Evolutionary conservation across 2,113 vertebrate species (phyloP), one percentile per base, ranked within the genome.

Genomic region (Xenopus laevis): DNA sequence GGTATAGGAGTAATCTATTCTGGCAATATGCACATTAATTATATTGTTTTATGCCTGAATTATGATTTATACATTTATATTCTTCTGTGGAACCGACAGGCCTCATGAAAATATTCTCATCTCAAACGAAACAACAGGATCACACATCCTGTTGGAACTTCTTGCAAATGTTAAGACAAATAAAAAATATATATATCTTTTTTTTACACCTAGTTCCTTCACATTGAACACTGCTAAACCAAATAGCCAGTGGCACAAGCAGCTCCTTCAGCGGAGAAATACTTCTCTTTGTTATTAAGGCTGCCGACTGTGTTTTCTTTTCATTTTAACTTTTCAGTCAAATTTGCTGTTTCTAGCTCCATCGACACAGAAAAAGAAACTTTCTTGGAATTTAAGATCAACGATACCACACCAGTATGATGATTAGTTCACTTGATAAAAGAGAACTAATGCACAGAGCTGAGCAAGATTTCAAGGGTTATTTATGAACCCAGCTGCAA

Each of bases 101-200:
- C 62, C 58, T 66, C 52, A 73, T 73, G 53, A 62, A 63, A 23
- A 50, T 23, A 82, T 76, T 77, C 69, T 80, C 81, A 79, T 85
- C 77, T 78, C 68, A 79, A 71, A 77, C 78, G 80, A 80, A 79
- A 80, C 65, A 81, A 86, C 81, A 74, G 71, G 78, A 84, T 81
- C 70, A 72, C 68, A 78, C 79, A 84, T 82, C 80, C 80, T 83
- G 74, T 82, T 73, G 71, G 70, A 79, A 53, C 63, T 55, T 66
- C 27, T 30, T 74, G 20, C 79, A 62, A 23, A 68, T 74, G 62
- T 79, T 82, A 83, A 79, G 72, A 79, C 67, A 72, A 74, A 61
- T 68, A 81, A 68, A 72, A n/a, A n/a, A n/a, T n/a, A n/a, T n/a
- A 33, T 45, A 65, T 20, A 53, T 73, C 58, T 16, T 33, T 2